Percentiles rank a stretch among this genome's conserved stretches.
phyloP scores from a whole-genome alignment of 2,113 vertebrate species.

The Globicephala melas region DNA sequence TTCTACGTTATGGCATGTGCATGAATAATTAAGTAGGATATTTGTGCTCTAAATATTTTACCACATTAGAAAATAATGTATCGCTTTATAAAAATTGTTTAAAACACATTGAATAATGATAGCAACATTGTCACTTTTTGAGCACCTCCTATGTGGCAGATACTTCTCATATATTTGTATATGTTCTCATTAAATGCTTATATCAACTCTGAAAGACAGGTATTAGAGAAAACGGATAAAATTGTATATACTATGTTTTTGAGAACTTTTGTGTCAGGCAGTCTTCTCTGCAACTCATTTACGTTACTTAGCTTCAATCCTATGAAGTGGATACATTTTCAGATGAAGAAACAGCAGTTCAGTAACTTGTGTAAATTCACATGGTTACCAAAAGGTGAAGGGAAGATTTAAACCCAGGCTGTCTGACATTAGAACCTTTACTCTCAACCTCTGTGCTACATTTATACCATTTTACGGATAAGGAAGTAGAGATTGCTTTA shows the following conservation, averaged over 20 bases:
- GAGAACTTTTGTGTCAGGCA: neutral
- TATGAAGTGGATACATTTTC: neutral
- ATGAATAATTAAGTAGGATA: neutral
- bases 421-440: neutral
- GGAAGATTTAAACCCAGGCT: neutral
- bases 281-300: neutral
- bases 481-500: neutral
- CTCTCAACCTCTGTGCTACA: neutral
- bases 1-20: neutral
- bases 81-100: constrained; percentile 1
- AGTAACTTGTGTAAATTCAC: neutral
- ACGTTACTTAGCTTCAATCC: neutral
- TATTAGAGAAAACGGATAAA: neutral
- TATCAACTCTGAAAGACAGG: neutral
- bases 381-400: neutral
- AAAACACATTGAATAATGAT: neutral
- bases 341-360: neutral
- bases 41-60: neutral
- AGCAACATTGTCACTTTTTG: neutral
- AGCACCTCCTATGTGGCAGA: neutral
- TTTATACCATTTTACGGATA: neutral
- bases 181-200: neutral
- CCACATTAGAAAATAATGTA: neutral
- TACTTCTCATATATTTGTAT: neutral
- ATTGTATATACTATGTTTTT: neutral